Conservation (phyloP, 2,113 vertebrate genomes). For the Scortum barcoo region DNA sequence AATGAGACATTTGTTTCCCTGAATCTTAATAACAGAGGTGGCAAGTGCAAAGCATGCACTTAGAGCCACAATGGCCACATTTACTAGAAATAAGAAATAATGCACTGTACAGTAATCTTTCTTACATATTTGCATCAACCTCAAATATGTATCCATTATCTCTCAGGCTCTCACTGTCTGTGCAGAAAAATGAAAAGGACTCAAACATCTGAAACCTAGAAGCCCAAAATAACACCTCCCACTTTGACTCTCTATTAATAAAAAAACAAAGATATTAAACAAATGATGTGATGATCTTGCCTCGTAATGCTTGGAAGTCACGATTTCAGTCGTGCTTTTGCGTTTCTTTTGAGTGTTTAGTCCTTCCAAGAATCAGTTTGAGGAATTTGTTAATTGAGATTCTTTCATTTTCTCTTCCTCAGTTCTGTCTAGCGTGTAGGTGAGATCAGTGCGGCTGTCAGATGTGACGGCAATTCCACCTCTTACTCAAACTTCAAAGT, state of each 20-base stretch:
- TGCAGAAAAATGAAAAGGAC: not conserved
- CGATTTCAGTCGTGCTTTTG: not conserved
- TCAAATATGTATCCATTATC: not conserved
- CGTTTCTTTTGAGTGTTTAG: not conserved
- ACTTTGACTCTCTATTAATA: too few species aligned
- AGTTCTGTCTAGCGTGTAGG: not conserved
- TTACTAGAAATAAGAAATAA: too few species aligned
- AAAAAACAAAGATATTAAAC: not conserved
- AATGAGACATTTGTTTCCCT: not conserved
- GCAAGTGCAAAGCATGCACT: too few species aligned
- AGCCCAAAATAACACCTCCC: not conserved
- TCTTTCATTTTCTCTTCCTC: conserved; percentile 1
- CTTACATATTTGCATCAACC: not conserved
- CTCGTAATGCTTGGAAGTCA: not conserved
- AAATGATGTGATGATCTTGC: not conserved
- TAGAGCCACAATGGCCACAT: too few species aligned
- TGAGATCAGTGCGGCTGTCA: not conserved
- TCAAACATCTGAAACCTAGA: not conserved
- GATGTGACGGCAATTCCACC: conserved; percentile 31
- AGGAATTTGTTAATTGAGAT: not conserved
- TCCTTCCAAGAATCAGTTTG: not conserved
- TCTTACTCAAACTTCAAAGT: conserved; percentile 45
- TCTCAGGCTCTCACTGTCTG: not conserved
- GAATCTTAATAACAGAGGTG: not conserved
- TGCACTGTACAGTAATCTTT: too few species aligned